A percentile compares a stretch with the other conserved stretches of the same genome.
Evolutionary conservation across 1,140 invertebrate species (phyloP).

Genomic region (Plutomurus gul): DNA sequence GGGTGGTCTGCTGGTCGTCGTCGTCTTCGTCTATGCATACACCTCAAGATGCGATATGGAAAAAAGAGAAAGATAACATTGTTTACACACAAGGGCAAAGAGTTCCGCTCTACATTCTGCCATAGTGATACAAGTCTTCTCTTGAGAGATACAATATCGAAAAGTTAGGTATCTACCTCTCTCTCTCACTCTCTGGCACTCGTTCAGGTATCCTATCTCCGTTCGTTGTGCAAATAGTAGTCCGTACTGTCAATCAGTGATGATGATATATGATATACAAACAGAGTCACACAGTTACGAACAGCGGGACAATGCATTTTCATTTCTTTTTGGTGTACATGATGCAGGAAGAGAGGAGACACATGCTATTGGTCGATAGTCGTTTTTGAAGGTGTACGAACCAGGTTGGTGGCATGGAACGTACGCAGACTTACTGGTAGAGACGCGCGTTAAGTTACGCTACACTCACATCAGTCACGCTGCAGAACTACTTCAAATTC

Average conservation of each 20-base stretch:
- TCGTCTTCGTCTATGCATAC: not conserved
- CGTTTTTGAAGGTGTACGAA: too few species aligned
- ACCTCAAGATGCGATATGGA: not conserved
- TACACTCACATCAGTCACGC: constrained; percentile 9
- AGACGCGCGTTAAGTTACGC: not conserved
- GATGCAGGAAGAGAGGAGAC: too few species aligned
- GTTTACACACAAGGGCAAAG: not conserved
- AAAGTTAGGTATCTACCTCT: not conserved
- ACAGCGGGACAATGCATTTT: too few species aligned
- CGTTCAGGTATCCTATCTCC: too few species aligned
- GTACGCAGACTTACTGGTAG: not conserved
- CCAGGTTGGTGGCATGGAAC: too few species aligned
- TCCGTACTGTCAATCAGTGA: too few species aligned
- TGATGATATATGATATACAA: too few species aligned
- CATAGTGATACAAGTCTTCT: not conserved
- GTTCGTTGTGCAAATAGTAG: too few species aligned
- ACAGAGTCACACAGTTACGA: too few species aligned
- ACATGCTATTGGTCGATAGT: too few species aligned
- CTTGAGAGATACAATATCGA: not conserved
- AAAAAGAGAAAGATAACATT: not conserved
- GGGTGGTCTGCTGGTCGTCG: not conserved
- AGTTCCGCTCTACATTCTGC: not conserved
- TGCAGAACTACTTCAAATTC: not conserved
- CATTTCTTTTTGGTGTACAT: too few species aligned
- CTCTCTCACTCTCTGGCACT: too few species aligned